Evolutionary conservation across 2,113 vertebrate genomes (phyloP), one percentile per base, ranked within the genome.

Genomic region (Malurus melanocephalus): DNA sequence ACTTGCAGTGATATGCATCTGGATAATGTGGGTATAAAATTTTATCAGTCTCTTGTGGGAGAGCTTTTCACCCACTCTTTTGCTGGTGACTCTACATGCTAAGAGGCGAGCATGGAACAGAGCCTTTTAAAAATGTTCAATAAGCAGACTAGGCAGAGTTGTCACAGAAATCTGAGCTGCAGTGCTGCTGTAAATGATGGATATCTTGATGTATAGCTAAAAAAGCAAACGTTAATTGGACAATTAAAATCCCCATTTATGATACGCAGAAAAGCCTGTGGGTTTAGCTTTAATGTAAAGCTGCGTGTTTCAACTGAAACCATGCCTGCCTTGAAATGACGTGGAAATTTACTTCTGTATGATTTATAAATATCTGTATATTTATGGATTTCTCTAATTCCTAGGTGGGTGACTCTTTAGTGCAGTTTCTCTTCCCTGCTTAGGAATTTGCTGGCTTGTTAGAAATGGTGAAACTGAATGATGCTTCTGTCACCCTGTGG

Each of bases 211-310:
- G 19, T 56, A 80, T 66, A 92, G 64, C 92, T 93, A 45, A 82
- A 92, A 82, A 85, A 51, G 32, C 53, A 90, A 93, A 76, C 73
- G 89, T 77, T 93, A 95, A 94, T 92, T 90, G 87, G 64, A 82
- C 75, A 89, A 96, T 92, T 90, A 93, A 89, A 94, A 90, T 69
- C 48, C 9, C 38, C 24, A 38, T 85, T 87, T 81, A 61, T 0
- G 0, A 78, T 27, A 74, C 16, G 42, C 30, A 92, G 56, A 87
- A 85, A 56, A 87, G 80, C 87, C 85, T 74, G 20, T 11, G 26
- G 67, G 23, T 86, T 92, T 51, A 79, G 53, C 64, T 93, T 80
- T 56, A 74, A 78, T 53, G 30, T 67, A 74, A 85, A 80, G 48
- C 72, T 64, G 64, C 4, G 10, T 13, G 19, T 87, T 82, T 66